These are phyloP conservation scores for Monochamus saltuarius DNA, from an alignment of 1,140 invertebrate species.

Conservation along the genomic window DNA sequence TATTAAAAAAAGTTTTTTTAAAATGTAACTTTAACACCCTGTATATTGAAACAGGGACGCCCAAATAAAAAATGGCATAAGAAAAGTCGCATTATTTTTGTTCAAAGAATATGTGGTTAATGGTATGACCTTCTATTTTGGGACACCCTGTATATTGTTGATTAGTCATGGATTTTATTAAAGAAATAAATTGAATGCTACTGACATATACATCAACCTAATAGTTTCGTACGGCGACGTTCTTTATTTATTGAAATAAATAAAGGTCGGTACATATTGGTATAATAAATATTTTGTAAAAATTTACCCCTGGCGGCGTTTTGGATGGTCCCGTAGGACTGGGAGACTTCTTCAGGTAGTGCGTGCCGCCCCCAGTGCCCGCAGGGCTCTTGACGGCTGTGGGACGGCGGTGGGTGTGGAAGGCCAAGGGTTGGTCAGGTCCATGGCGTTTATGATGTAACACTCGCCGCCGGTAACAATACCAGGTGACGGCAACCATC, in stretches of 20 bases:
- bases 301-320: slow-evolving; percentile 53
- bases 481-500: slow-evolving; percentile 60
- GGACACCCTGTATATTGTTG: no score
- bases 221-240: no score
- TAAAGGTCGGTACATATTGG: not conserved
- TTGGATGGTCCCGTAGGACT: slow-evolving; percentile 70
- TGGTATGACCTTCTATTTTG: no score
- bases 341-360: slow-evolving; percentile 86
- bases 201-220: no score
- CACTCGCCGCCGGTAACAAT: slow-evolving; percentile 57
- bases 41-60: no score
- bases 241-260: not conserved
- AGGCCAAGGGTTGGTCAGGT: slow-evolving; percentile 60
- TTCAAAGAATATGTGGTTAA: no score
- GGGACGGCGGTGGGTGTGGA: slow-evolving; percentile 62
- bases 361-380: slow-evolving; percentile 63
- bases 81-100: no score
- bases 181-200: no score
- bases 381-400: slow-evolving; percentile 67
- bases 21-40: no score
- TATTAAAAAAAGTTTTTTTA: no score
- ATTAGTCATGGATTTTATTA: no score
- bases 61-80: no score
- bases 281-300: not conserved
- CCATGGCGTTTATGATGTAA: slow-evolving; percentile 51